Percentiles rank a stretch among this genome's conserved stretches.
These are phyloP conservation scores for Camptogramma bilineatum DNA, from an alignment of 2,888 invertebrate species.

Conservation along the genomic window DNA sequence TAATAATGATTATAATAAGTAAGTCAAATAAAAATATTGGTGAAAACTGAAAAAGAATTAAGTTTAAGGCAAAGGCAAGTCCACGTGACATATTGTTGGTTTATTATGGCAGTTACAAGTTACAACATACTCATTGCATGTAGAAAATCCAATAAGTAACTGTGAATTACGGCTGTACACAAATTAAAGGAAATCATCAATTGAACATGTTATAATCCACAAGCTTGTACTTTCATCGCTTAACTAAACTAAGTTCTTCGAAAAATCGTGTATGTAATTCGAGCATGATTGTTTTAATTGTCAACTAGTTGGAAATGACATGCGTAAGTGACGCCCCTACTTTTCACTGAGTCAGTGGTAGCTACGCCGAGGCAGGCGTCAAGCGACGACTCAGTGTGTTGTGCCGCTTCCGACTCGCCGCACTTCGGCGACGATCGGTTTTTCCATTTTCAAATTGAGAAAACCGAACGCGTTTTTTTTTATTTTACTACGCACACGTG, in stretches of 20 bases:
- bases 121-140: neutral
- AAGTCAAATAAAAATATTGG: too few species aligned
- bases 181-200: slow-evolving; percentile 16
- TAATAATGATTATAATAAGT: too few species aligned
- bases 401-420: slow-evolving; percentile 72
- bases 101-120: neutral
- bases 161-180: neutral
- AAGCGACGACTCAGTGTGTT: slow-evolving; percentile 67
- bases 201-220: slow-evolving; percentile 15
- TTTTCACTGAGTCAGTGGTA: slow-evolving; percentile 71
- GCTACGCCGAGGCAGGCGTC: slow-evolving; percentile 46
- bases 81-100: neutral
- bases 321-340: slow-evolving; percentile 75
- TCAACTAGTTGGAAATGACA: slow-evolving; percentile 74
- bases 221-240: slow-evolving; percentile 13
- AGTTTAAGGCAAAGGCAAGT: too few species aligned
- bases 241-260: slow-evolving; percentile 8
- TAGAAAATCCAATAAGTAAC: neutral
- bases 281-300: slow-evolving; percentile 59
- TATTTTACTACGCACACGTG: slow-evolving; percentile 55
- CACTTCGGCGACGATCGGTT: slow-evolving; percentile 62
- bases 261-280: slow-evolving; percentile 43
- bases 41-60: neutral
- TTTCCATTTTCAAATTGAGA: slow-evolving; percentile 56
- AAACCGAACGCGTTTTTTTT: slow-evolving; percentile 50